Base-by-base conservation (phyloP, 1,140 invertebrate genomes). In the Brachionus rotundiformis region DNA sequence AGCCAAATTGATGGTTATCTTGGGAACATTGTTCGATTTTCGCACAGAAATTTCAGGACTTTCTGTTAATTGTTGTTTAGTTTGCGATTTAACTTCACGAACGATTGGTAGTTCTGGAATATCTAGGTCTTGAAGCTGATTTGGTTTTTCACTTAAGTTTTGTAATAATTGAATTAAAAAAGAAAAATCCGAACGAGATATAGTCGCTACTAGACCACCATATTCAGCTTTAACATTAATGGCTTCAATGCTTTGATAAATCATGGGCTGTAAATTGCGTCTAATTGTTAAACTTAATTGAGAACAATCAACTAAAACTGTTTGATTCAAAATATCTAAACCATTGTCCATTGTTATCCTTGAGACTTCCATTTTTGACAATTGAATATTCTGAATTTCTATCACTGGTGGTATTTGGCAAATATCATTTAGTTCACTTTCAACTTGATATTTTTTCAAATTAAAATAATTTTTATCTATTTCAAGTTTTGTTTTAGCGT, bases 161-260 rank as follows among this genome's bases (percentile, higher is more conserved):
- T 59, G 47, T 25, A 68, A 81, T 23, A 81, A 27, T 65, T 68
- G 54, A 27, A 81, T 63, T 5, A 65, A 11, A 68, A 63, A 81
- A n/a, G 79, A 44, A 49, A 44, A 81, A 41, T 81, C 79, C 3
- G 36, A 47, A 0, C 29, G 31, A 6, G 79, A 19, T 68, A 81
- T n/a, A 8, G 25, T n/a, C n/a, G 39, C 54, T 41, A 36, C 31
- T 16, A 81, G 19, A 19, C 54, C 54, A 68, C 54, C 54, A 39
- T 81, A 81, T 3, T 44, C 25, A 8, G 16, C 54, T 19, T 81
- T 33, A 25, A 81, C 16, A 16, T 25, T 33, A 25, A 63, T 81
- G 5, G 59, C 19, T 16, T 65, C 31, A 44, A 41, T 65, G 13
- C 65, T 27, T 7, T n/a, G 2, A n/a, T 81, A 79, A 36, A 63